These are phyloP conservation scores for Troides oblongomaculatus DNA, from an alignment of 2,888 invertebrate species.

Conservation along the genomic window DNA sequence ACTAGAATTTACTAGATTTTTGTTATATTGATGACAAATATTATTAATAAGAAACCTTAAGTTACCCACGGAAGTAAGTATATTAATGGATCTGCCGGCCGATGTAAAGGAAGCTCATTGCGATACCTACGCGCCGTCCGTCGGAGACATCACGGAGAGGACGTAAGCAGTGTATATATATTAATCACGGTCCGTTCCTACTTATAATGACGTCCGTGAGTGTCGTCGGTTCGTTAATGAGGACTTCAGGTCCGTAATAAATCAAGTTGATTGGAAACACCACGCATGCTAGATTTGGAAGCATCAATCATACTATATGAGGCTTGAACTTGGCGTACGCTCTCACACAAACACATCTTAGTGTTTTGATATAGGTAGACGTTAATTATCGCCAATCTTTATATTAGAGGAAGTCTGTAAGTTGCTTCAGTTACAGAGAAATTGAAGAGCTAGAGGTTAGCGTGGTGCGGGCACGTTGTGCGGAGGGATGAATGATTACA, in stretches of 20 bases:
- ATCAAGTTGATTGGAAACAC: slow-evolving; percentile 26
- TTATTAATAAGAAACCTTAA: no score
- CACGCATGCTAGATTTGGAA: slow-evolving; percentile 20
- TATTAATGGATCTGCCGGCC: background rate
- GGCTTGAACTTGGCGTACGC: background rate
- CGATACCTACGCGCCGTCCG: background rate
- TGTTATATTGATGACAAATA: no score
- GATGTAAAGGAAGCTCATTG: background rate
- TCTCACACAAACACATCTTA: background rate
- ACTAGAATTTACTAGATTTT: no score
- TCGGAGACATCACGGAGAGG: slow-evolving; percentile 31
- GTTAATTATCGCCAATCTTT: background rate
- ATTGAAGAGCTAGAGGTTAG: no score
- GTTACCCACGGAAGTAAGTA: no score
- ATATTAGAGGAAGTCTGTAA: no score
- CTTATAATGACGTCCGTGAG: slow-evolving; percentile 35
- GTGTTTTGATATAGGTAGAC: background rate
- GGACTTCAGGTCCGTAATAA: slow-evolving; percentile 22
- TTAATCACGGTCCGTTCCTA: slow-evolving; percentile 54
- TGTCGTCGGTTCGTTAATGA: slow-evolving; percentile 36
- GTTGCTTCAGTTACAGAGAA: no score
- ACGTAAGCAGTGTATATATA: slow-evolving; percentile 49
- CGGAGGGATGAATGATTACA: no score
- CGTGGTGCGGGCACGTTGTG: no score
- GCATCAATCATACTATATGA: slow-evolving; percentile 19